Evolutionary conservation across 2,113 vertebrate species (phyloP).

Genomic region (Callipepla squamata): DNA sequence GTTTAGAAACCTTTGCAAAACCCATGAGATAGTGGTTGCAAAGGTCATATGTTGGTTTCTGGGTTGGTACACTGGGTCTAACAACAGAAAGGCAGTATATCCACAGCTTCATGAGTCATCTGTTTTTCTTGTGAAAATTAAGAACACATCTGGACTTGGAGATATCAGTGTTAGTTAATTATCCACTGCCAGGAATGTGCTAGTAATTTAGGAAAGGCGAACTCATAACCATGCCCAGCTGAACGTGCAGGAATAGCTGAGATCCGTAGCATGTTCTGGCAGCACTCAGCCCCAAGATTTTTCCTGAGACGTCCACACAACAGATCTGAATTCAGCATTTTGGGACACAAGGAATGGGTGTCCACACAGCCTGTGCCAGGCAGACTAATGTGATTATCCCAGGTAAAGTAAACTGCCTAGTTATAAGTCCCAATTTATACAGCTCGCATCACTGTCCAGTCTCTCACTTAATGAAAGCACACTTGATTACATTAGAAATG

Average conservation of each 20-base stretch:
- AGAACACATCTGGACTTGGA: neutral
- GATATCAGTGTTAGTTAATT: neutral
- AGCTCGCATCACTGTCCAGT: neutral
- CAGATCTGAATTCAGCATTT: neutral
- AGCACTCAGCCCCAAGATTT: neutral
- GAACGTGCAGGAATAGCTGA: neutral
- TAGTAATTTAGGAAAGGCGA: neutral
- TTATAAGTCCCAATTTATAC: conserved; percentile 11
- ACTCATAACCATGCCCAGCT: neutral
- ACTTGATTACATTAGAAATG: neutral
- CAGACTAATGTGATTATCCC: neutral
- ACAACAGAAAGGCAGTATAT: neutral
- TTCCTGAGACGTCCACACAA: neutral
- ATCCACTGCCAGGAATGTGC: neutral
- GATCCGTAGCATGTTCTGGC: neutral
- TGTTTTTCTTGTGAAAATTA: neutral
- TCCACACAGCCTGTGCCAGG: neutral
- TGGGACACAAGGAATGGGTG: neutral
- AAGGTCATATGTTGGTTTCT: neutral
- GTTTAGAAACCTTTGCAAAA: neutral
- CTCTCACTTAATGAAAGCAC: neutral
- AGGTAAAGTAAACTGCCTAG: neutral
- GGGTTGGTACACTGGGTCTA: fast-evolving
- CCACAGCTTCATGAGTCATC: neutral
- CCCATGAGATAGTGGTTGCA: neutral